A percentile compares a stretch with the other conserved stretches of the same genome.
These are phyloP conservation scores for Abrostola triplasia DNA, from an alignment of 2,888 invertebrate species.

Conservation along the genomic window DNA sequence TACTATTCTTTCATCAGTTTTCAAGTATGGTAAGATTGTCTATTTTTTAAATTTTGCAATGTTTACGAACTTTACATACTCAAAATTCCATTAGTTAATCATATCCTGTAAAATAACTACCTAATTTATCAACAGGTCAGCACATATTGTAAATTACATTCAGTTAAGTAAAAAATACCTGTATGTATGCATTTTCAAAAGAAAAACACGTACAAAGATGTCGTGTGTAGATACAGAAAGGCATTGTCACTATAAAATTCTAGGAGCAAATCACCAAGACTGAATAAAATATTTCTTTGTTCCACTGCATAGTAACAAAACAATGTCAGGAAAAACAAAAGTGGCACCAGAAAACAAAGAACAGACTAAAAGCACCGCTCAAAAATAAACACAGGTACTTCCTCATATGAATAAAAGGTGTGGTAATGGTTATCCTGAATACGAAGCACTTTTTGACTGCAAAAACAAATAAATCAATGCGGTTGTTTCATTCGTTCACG, in stretches of 20 bases:
- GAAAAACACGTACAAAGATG: conserved; percentile 24
- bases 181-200: background rate
- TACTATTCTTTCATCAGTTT: no score
- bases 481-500: conserved; percentile 29
- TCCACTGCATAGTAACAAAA: conserved; percentile 33
- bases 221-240: conserved; percentile 15
- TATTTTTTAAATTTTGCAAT: no score
- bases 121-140: conserved; percentile 1
- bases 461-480: conserved; percentile 57
- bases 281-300: conserved; percentile 42
- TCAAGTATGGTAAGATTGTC: no score
- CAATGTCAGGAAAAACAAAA: conserved; percentile 52
- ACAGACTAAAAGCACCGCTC: conserved; percentile 28
- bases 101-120: background rate
- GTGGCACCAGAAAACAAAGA: conserved; percentile 50
- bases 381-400: conserved; percentile 49
- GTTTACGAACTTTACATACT: no score
- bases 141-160: conserved; percentile 4
- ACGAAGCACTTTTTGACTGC: conserved; percentile 50
- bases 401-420: conserved; percentile 57
- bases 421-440: conserved; percentile 49
- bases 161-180: background rate
- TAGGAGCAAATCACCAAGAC: conserved; percentile 29
- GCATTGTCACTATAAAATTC: conserved; percentile 31
- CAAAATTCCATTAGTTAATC: no score